Evolutionary conservation across 2,113 vertebrate species (phyloP).

Genomic region (Seriola aureovittata): DNA sequence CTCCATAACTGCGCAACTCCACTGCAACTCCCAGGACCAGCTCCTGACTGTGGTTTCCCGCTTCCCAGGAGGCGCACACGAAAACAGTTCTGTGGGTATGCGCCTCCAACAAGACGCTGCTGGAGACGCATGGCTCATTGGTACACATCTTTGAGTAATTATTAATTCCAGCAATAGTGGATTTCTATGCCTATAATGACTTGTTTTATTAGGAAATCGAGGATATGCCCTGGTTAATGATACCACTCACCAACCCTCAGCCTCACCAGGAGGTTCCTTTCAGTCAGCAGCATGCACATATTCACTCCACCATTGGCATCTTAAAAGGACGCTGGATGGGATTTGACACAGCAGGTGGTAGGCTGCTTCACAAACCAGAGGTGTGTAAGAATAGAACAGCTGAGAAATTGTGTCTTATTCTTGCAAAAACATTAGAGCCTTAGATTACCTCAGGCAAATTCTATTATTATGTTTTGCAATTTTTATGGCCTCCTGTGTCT

Average conservation of each 20-base stretch:
- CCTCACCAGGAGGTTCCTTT: constrained; percentile 33
- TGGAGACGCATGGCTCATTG: constrained; percentile 20
- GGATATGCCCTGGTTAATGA: constrained; percentile 22
- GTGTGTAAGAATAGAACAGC: background rate
- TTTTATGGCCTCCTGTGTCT: too few species aligned
- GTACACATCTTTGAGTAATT: constrained; percentile 33
- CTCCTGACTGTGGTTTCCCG: constrained; percentile 4
- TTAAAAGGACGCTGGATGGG: constrained; percentile 22
- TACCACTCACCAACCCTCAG: constrained; percentile 24
- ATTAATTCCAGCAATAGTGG: background rate
- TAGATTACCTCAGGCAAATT: background rate
- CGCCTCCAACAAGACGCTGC: background rate
- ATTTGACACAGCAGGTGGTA: constrained; percentile 14
- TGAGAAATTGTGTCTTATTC: background rate
- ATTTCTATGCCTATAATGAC: background rate
- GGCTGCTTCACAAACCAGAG: constrained; percentile 1
- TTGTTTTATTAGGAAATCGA: background rate
- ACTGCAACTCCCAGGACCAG: constrained; percentile 12
- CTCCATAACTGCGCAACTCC: background rate
- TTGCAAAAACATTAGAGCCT: background rate
- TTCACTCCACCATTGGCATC: background rate
- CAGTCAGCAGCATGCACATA: background rate
- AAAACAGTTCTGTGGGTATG: constrained; percentile 7
- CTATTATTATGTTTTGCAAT: background rate
- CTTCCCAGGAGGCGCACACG: background rate